Evolutionary conservation across 2,797 vertebrate genomes (phyloP).

Genomic region (Natrix natrix): DNA sequence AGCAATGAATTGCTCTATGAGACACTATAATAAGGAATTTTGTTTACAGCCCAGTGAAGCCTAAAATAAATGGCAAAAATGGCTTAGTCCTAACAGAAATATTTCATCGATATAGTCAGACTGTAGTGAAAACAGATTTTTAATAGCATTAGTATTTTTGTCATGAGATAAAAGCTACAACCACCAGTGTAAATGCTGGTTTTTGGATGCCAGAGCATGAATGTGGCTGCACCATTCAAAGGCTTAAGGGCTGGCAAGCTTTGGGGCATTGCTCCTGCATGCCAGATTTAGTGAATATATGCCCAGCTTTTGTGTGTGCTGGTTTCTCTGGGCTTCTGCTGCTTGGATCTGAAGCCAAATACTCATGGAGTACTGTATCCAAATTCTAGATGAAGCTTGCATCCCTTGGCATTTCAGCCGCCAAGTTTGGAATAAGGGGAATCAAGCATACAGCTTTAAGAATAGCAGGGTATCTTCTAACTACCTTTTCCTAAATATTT

Average conservation of each 20-base stretch:
- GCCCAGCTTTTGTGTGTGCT: background rate
- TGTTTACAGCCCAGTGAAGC: slow-evolving; percentile 16
- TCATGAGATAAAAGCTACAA: slow-evolving; percentile 5
- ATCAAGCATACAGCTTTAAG: slow-evolving; percentile 14
- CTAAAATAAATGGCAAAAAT: background rate
- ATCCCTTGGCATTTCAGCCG: slow-evolving; percentile 15
- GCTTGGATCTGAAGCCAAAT: slow-evolving; percentile 27
- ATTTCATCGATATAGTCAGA: background rate
- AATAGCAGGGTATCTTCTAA: background rate
- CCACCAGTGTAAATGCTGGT: slow-evolving; percentile 17
- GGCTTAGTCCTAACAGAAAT: slow-evolving; percentile 9
- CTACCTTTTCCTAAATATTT: background rate
- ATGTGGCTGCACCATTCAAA: slow-evolving; percentile 4
- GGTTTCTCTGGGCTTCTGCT: slow-evolving; percentile 25
- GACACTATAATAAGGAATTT: background rate
- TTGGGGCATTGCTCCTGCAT: background rate
- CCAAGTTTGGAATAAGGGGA: slow-evolving; percentile 7
- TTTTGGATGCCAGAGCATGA: slow-evolving; percentile 30
- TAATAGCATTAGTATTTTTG: background rate
- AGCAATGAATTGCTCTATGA: background rate
- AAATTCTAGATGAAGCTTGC: slow-evolving; percentile 12
- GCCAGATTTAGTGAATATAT: slow-evolving; percentile 8
- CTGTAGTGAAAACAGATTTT: background rate
- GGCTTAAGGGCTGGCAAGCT: slow-evolving; percentile 15
- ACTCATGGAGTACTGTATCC: background rate